Conservation (phyloP, 2,888 invertebrate species). For the Agriotes lineatus region DNA sequence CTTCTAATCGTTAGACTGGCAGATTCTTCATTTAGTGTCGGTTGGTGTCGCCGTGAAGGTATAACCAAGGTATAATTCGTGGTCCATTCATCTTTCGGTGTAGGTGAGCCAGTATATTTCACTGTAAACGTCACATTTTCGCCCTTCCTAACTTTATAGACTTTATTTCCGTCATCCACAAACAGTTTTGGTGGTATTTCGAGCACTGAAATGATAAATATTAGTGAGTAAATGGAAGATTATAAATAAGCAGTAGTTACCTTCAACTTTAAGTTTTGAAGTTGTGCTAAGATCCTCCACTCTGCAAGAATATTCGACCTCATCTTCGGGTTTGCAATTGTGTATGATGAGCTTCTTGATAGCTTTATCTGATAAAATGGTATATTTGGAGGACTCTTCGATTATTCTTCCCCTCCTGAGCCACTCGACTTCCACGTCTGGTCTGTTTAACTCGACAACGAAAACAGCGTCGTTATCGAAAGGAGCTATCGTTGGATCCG, state of each 20-base stretch:
- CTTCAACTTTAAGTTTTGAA: constrained; percentile 85
- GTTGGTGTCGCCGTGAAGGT: constrained; percentile 74
- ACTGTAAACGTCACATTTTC: constrained; percentile 78
- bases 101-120: constrained; percentile 78
- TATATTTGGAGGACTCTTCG: constrained; percentile 78
- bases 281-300: constrained; percentile 82
- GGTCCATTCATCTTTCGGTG: constrained; percentile 82
- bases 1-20: constrained; percentile 81
- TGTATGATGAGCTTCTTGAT: constrained; percentile 81
- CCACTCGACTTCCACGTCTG: constrained; percentile 86
- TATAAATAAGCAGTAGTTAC: no score
- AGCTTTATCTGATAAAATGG: constrained; percentile 79
- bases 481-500: constrained; percentile 81
- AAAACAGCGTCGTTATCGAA: constrained; percentile 82
- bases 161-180: constrained; percentile 71
- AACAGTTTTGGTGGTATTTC: constrained; percentile 76
- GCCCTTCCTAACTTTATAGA: constrained; percentile 77
- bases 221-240: constrained; percentile 44
- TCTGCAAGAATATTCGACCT: constrained; percentile 85
- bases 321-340: constrained; percentile 80
- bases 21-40: constrained; percentile 74
- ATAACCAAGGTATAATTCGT: constrained; percentile 77
- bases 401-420: constrained; percentile 79
- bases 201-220: constrained; percentile 65
- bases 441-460: constrained; percentile 85